Percentiles rank a stretch among this genome's conserved stretches.
phyloP scores from a whole-genome alignment of 2,113 vertebrate species.

The Gadus chalcogrammus region DNA sequence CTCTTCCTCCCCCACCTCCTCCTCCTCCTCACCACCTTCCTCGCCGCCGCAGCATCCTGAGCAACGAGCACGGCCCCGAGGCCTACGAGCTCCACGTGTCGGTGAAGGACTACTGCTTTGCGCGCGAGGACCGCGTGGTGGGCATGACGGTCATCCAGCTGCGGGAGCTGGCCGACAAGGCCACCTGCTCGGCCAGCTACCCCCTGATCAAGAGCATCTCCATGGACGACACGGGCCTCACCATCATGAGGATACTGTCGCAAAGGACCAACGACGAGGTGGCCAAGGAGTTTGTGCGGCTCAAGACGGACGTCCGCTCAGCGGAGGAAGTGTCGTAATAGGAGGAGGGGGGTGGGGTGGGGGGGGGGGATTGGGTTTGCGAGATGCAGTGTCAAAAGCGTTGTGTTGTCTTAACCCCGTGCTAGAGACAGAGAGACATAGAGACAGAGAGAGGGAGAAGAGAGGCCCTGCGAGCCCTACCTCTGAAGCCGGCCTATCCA shows the following conservation, averaged over 20 bases:
- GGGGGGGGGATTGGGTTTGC: neutral
- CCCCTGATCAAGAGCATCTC: constrained; percentile 82
- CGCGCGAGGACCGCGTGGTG: constrained; percentile 89
- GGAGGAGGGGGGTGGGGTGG: neutral
- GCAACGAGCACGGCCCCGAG: constrained; percentile 83
- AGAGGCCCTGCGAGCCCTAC: constrained; percentile 4
- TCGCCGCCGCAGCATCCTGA: constrained; percentile 75
- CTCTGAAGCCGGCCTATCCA: constrained; percentile 33
- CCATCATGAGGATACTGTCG: constrained; percentile 96
- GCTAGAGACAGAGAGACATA: constrained; percentile 4
- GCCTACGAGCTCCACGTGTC: constrained; percentile 92
- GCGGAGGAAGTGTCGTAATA: constrained; percentile 80
- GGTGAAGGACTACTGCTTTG: constrained; percentile 98
- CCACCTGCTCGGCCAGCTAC: constrained; percentile 80
- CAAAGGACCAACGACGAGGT: constrained; percentile 95
- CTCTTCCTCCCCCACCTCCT: neutral
- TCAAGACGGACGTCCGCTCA: constrained; percentile 91
- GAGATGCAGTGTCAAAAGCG: constrained; percentile 48
- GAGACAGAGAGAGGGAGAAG: constrained; percentile 11
- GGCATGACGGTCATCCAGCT: constrained; percentile 94
- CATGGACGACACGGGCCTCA: constrained; percentile 91
- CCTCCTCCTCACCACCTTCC: neutral
- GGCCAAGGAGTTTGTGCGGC: constrained; percentile 95
- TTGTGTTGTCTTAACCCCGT: constrained; percentile 49
- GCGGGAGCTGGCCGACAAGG: constrained; percentile 79